Percentiles rank a stretch among this genome's conserved stretches.
These are phyloP conservation scores for Drosophila tanythrix DNA, from an alignment of 2,888 invertebrate genomes.

Conservation along the genomic window DNA sequence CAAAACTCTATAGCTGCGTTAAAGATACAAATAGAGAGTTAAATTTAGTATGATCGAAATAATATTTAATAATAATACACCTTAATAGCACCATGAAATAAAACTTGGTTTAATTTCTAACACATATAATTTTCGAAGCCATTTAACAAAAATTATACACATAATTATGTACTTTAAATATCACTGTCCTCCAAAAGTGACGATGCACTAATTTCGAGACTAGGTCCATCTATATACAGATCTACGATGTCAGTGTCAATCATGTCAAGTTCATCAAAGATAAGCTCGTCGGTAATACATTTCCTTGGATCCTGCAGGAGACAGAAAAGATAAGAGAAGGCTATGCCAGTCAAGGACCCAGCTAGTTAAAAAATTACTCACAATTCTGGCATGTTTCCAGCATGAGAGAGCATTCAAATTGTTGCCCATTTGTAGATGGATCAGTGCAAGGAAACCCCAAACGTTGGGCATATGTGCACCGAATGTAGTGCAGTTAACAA, in stretches of 20 bases:
- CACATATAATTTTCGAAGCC: not conserved
- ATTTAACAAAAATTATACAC: not conserved
- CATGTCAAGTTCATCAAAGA: conserved; percentile 63
- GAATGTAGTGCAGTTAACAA: conserved; percentile 58
- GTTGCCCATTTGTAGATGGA: conserved; percentile 68
- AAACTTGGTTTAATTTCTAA: not conserved
- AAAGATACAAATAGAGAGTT: rapidly evolving
- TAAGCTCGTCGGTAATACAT: conserved; percentile 54
- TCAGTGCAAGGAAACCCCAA: conserved; percentile 77
- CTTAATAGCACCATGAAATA: not conserved
- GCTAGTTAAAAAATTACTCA: conserved; percentile 34
- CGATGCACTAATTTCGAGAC: not conserved
- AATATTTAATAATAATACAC: not conserved
- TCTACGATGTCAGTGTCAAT: conserved; percentile 65
- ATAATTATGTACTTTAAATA: not conserved
- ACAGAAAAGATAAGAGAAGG: not conserved
- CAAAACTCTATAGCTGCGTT: not conserved
- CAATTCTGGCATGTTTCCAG: conserved; percentile 79
- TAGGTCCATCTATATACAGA: conserved; percentile 64
- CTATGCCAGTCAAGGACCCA: not conserved
- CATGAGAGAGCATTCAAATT: conserved; percentile 73
- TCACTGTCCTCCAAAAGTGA: conserved; percentile 9
- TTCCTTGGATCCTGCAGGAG: conserved; percentile 50
- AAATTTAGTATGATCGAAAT: not conserved
- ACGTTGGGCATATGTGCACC: conserved; percentile 67